Evolutionary conservation across 2,797 vertebrate genomes (phyloP), one percentile per base, ranked within the genome.

Genomic region (Epinephelus coioides): DNA sequence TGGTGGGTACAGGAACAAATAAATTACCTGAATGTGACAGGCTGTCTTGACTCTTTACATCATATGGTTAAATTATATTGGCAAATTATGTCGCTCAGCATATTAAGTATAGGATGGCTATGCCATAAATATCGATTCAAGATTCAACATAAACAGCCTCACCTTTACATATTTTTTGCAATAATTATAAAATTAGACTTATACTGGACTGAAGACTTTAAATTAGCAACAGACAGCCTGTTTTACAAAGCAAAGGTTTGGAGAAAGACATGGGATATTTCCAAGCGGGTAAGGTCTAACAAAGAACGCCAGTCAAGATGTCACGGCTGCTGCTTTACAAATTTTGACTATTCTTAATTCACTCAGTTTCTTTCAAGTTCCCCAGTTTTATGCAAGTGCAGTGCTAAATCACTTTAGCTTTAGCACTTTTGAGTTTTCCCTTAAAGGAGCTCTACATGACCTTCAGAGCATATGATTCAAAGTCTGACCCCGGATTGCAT

Each of bases 1-100:
- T 54, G 14, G 17, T 57, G 34, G 27, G 15, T 54, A 34, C 66
- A 55, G 7, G 34, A 68, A 74, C 47, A 65, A 17, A 79, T 75
- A 64, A 69, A 78, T 60, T 53, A 76, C 60, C 12, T 57, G 76
- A 67, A 78, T 57, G 72, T 62, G 80, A 84, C 78, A 76, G 34
- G 34, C 34, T 34, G 34, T 34, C 34, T 34, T 34, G 34, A 34
- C 34, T 34, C 34, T 34, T 34, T 8, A 34, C 34, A 34, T 34
- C 34, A 34, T 7, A 34, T 8, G 34, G 7, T 34, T 12, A 19
- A 61, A 15, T 54, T 67, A 15, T 55, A 34, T 34, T 34, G 34
- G 34, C 34, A 34, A 34, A 34, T 34, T 34, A 34, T 50, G 49
- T 49, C 30, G 27, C 4, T n/a, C 40, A 40, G 27, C 34, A 44